Evolutionary conservation across 2,888 invertebrate genomes (phyloP), one percentile per base, ranked within the genome.

Genomic region (Muscina levida): DNA sequence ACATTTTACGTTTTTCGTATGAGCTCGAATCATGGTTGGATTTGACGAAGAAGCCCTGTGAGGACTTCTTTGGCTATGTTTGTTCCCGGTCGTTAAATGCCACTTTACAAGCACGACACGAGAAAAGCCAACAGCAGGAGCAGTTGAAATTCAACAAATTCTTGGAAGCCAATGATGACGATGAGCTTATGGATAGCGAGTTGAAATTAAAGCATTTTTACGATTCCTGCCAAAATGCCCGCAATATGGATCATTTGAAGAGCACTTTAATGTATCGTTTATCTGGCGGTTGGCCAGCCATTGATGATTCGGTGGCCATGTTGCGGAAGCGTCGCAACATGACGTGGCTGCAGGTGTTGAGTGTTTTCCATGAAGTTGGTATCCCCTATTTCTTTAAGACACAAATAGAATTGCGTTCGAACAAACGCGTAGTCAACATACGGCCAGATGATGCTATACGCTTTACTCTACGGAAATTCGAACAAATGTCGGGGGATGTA

Each of bases 251-350:
- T 2, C 84, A 87, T 1, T 74, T 90, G 24, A 87, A 84, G 22
- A 73, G 77, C 1, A 86, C 88, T 2, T 85, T 86, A 65, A 84
- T 90, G 44, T 90, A 89, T 59, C 86, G 84, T 8, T 79, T 79
- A 8, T 86, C 84, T n/a, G 88, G 88, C 3, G 90, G 90, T 3
- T 90, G 90, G 90, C 90, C 90, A 11, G 88, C 86, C 0, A 82
- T 90, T 13, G 89, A 89, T 31, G 77, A 85, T 0, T 75, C 68
- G 0, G 46, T 78, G 2, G 17, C 65, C 2, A 85, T 83, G 73
- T 42, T 84, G 19, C 84, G 85, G 1, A 84, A 82, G 13, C 82
- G 85, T 1, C 84, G 83, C n/a, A 87, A 85, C 66, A 78, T 82
- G 71, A 85, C 87, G 3, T 90, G 89, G 89, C 77, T 89, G 71